Evolutionary conservation across 2,888 invertebrate species (phyloP).

Genomic region (Phengaris arion): DNA sequence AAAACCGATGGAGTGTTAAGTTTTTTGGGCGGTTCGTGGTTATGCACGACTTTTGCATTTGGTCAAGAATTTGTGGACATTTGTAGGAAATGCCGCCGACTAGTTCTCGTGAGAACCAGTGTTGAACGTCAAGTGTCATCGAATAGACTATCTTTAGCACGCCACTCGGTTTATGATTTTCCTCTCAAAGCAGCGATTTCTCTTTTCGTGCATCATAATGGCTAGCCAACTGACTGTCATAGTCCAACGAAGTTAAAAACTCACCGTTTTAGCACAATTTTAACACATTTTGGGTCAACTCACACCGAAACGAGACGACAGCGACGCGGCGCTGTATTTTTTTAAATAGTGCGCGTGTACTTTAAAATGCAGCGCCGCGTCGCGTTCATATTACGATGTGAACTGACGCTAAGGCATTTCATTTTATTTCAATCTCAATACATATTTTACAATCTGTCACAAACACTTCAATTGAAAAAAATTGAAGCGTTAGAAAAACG

Average conservation of each 20-base stretch:
- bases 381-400: no score
- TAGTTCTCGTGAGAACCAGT: constrained; percentile 76
- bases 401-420: no score
- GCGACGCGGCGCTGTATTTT: no score
- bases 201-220: no score
- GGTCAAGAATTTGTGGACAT: constrained; percentile 65
- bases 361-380: no score
- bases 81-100: constrained; percentile 65
- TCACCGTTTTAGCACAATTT: no score
- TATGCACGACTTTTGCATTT: constrained; percentile 77
- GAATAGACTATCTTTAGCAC: constrained; percentile 29
- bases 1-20: constrained; percentile 61
- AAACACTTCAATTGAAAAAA: not conserved
- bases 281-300: no score
- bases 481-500: not conserved
- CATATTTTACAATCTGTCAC: not conserved
- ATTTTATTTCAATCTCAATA: no score
- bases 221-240: no score
- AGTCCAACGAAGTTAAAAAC: no score
- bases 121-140: constrained; percentile 59
- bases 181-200: not conserved
- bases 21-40: constrained; percentile 68
- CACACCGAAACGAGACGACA: no score
- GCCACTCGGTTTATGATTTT: not conserved
- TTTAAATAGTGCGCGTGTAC: no score